Percentiles rank a stretch among this genome's conserved stretches.
phyloP scores from a whole-genome alignment of 2,113 vertebrate species.

The Scophthalmus maximus region DNA sequence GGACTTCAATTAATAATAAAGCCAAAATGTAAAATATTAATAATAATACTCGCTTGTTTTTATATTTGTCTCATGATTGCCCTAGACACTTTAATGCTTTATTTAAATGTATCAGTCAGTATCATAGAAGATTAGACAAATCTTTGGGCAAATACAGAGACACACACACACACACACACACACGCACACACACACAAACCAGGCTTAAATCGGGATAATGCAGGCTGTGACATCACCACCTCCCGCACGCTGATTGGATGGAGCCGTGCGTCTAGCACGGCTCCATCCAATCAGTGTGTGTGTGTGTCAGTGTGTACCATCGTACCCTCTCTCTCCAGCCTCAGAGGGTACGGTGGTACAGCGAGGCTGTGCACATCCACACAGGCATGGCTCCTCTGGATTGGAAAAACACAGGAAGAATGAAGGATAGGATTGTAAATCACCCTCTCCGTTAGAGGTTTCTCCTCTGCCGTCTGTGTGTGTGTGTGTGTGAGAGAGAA shows the following conservation, averaged over 20 bases:
- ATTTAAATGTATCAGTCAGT: constrained; percentile 37
- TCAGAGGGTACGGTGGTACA: constrained; percentile 80
- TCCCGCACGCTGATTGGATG: constrained; percentile 78
- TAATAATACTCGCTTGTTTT: background rate
- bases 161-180: constrained; percentile 1
- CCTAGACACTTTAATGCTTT: constrained; percentile 9
- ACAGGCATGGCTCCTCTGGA: constrained; percentile 74
- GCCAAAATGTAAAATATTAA: background rate
- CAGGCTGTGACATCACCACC: constrained; percentile 85
- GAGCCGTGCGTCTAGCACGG: constrained; percentile 54
- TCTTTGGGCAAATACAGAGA: constrained; percentile 25
- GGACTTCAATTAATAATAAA: constrained; percentile 6
- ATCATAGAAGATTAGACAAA: constrained; percentile 54
- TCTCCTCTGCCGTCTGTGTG: constrained; percentile 32
- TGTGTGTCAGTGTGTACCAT: too few species aligned
- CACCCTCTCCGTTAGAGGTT: constrained; percentile 59
- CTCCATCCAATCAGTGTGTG: too few species aligned
- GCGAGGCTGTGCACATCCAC: constrained; percentile 78
- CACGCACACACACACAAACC: constrained; percentile 17
- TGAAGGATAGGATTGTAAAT: constrained; percentile 66
- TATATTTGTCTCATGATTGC: background rate
- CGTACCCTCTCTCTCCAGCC: constrained; percentile 73
- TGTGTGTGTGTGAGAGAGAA: constrained; percentile 22
- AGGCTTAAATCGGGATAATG: constrained; percentile 78
- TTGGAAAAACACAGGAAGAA: constrained; percentile 71